A percentile compares a stretch with the other conserved stretches of the same genome.
These are phyloP conservation scores for Aselliscus stoliczkanus DNA, from an alignment of 2,797 vertebrate genomes.

Conservation along the genomic window DNA sequence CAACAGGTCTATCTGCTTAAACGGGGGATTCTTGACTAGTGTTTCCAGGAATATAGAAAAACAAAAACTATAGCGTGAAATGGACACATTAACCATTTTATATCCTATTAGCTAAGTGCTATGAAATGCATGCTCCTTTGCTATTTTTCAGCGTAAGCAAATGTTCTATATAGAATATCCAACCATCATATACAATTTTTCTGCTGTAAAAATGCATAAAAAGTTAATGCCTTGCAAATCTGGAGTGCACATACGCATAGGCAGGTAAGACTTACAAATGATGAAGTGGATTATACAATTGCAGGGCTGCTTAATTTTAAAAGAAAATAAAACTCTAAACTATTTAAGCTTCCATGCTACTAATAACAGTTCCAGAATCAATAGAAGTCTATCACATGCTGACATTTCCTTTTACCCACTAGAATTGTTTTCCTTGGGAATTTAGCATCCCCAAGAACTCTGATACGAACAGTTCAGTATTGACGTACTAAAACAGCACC, in stretches of 20 bases:
- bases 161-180: not conserved
- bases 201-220: not conserved
- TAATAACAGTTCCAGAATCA: conserved; percentile 53
- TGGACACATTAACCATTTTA: not conserved
- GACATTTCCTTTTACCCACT: conserved; percentile 16
- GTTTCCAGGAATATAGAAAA: conserved; percentile 16
- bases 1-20: conserved; percentile 51
- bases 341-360: conserved; percentile 41
- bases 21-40: conserved; percentile 4
- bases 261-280: conserved; percentile 34
- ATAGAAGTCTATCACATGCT: conserved; percentile 38
- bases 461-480: not conserved
- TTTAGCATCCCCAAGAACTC: conserved; percentile 56
- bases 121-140: not conserved
- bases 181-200: not conserved
- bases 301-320: conserved; percentile 59
- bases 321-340: conserved; percentile 53
- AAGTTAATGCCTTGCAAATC: not conserved
- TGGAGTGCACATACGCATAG: not conserved
- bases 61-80: not conserved
- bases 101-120: not conserved
- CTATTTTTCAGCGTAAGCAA: not conserved
- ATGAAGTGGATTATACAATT: conserved; percentile 27
- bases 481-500: conserved; percentile 12
- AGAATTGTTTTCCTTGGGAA: conserved; percentile 18